Base-by-base conservation (phyloP, 2,888 invertebrate genomes). In the Meiosimyza platycephala region DNA sequence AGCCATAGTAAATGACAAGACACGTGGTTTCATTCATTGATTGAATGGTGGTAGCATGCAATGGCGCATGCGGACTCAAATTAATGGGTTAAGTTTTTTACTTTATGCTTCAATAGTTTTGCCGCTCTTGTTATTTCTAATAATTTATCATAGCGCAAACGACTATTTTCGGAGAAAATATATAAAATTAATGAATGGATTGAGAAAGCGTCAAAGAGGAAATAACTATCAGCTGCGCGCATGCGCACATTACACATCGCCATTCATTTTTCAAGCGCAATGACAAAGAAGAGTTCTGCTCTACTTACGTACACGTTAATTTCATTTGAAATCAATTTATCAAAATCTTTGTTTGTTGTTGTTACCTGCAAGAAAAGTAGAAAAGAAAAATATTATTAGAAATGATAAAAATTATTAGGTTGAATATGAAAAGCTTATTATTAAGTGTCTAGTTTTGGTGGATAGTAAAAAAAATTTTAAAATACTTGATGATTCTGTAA, bases 311-410 rank as follows among this genome's bases (percentile, higher is more conserved):
- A 55, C 55, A 12, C 4, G 18, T 22, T 12, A 18, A 18, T 55
- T 55, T 22, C 18, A 55, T 55, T 55, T 11, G 55, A 55, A 55
- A 55, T 55, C 55, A 55, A 55, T 18, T 54, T 22, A n/a, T n/a
- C n/a, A n/a, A 9, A 54, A 1, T 16, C 15, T 55, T 55, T 9
- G 40, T 40, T 40, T 40, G 7, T 40, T 40, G 40, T 40, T 40
- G 7, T 55, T 55, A 55, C 55, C 55, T 55, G 55, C n/a, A 55
- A 55, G 11, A n/a, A 22, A 55, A 28, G 4, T 28, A 28, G 28
- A 55, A 55, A 55, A n/a, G 22, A 22, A 22, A 22, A 55, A n/a
- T 15, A 18, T n/a, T 55, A 16, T 55, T 55, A 18, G 55, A 15
- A 55, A 22, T 5, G 5, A 16, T 9, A 55, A 12, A 55, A 55